Base-by-base conservation (phyloP, 2,888 invertebrate genomes). In the Hypsopygia costalis region DNA sequence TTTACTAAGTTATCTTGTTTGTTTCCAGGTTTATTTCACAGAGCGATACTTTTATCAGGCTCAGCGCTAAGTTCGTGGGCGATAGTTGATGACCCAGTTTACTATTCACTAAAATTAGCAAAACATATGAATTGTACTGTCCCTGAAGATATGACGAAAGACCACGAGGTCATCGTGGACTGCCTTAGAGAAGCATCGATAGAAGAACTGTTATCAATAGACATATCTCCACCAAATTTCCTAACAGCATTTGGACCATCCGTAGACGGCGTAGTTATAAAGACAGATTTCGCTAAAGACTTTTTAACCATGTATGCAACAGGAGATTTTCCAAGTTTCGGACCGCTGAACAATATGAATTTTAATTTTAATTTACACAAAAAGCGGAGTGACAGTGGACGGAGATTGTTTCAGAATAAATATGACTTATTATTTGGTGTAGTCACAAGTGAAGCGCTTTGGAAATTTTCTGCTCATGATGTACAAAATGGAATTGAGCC, bases 251-350 rank as follows among this genome's bases (percentile, higher is more conserved):
- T 98, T 67, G 98, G 98, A 5, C 98, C 98, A 8, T 96, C 97
- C 55, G 95, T 97, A 38, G 98, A 98, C 70, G 97, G 97, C 38
- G 97, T 98, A 51, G 97, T 98, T 47, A 97, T 98, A 64, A 94
- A 95, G 77, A 93, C 94, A 8, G 95, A 96, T 75, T 95, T 95
- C 63, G 94, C 95, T 38, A 95, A 95, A 74, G 94, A 94, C 59
- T 91, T 94, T 41, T 82, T 94, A 27, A 94, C 94, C 1, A 92
- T 93, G 73, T 92, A 94, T 62, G 90, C 91, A 10, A 91, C 92
- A 0, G 91, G 92, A 42, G 92, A 92, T 52, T 89, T 92, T 52
- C 92, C 92, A 46, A 91, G 90, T 65, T 89, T 90, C 55, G 91
- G 90, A n/a, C 91, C 91, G 3, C 75, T 91, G 25, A 88, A 88